Evolutionary conservation across 2,113 vertebrate genomes (phyloP).

Genomic region (Anguilla japonica): DNA sequence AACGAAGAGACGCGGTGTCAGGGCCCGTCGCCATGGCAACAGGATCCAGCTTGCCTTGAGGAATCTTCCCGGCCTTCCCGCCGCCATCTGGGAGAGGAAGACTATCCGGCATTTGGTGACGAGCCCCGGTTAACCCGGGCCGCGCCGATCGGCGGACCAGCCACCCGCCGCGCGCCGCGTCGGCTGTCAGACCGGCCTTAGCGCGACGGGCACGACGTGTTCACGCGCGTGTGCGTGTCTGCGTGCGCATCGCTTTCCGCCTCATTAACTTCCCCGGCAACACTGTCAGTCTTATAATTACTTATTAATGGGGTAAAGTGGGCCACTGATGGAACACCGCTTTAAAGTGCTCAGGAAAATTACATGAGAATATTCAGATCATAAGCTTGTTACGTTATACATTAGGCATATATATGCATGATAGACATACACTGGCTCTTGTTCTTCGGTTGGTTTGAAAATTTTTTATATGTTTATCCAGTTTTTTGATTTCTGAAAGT

Average conservation of each 20-base stretch:
- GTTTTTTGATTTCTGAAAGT: background rate
- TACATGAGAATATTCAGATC: too few species aligned
- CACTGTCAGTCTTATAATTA: background rate
- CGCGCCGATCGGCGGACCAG: background rate
- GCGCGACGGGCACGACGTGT: background rate
- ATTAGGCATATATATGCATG: too few species aligned
- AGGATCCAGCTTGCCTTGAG: slow-evolving; percentile 31
- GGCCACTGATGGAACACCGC: background rate
- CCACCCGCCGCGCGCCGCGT: background rate
- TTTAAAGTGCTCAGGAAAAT: too few species aligned
- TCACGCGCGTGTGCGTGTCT: background rate
- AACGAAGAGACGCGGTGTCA: background rate
- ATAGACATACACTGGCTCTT: too few species aligned
- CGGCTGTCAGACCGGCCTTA: slow-evolving; percentile 10
- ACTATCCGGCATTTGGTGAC: slow-evolving; percentile 10
- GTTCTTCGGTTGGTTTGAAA: too few species aligned
- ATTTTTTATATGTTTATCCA: background rate
- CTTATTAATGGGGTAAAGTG: background rate
- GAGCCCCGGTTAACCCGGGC: slow-evolving; percentile 7
- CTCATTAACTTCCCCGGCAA: background rate
- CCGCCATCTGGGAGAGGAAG: slow-evolving; percentile 29
- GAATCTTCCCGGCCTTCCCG: slow-evolving; percentile 30
- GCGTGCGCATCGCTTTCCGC: background rate
- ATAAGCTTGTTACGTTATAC: too few species aligned
- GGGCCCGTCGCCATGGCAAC: slow-evolving; percentile 41